Evolutionary conservation across 2,888 invertebrate genomes (phyloP).

Genomic region (Allophyes oxyacanthae): DNA sequence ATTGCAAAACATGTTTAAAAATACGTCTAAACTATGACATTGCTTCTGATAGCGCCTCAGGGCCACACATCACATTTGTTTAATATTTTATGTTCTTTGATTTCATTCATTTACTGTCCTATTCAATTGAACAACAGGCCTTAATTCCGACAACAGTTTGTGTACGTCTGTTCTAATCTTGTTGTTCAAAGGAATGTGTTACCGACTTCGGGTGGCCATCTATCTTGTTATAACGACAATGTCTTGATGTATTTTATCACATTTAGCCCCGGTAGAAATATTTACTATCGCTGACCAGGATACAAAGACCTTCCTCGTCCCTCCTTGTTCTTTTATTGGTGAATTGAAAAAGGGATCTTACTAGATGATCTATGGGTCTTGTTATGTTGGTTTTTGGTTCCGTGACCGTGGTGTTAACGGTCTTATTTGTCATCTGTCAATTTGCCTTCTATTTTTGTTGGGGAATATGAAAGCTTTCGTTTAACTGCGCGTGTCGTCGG

Average conservation of each 20-base stretch:
- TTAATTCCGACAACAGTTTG: constrained; percentile 54
- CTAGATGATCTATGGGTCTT: constrained; percentile 59
- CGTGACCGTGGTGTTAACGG: constrained; percentile 84
- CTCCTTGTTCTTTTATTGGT: constrained; percentile 34
- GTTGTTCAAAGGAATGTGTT: constrained; percentile 68
- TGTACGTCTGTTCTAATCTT: constrained; percentile 74
- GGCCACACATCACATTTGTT: constrained; percentile 35
- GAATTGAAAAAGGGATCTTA: constrained; percentile 18
- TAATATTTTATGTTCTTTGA: constrained; percentile 47
- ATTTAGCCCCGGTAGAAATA: constrained; percentile 85
- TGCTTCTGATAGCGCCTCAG: constrained; percentile 40
- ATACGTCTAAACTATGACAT: constrained; percentile 39
- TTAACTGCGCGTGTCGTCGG: constrained; percentile 77
- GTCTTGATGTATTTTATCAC: constrained; percentile 88
- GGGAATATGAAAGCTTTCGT: constrained; percentile 85
- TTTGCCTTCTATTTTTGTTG: constrained; percentile 86
- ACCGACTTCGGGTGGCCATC: constrained; percentile 77
- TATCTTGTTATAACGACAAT: constrained; percentile 87
- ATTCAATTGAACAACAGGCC: constrained; percentile 69
- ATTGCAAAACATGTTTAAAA: constrained; percentile 37
- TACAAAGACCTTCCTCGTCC: constrained; percentile 62
- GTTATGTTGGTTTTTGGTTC: constrained; percentile 64
- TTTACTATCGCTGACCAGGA: constrained; percentile 74
- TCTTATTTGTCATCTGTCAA: constrained; percentile 89
- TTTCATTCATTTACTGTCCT: constrained; percentile 53